Evolutionary conservation across 2,888 invertebrate genomes (phyloP), one percentile per base, ranked within the genome.

Genomic region (Seira sanloemensis): DNA sequence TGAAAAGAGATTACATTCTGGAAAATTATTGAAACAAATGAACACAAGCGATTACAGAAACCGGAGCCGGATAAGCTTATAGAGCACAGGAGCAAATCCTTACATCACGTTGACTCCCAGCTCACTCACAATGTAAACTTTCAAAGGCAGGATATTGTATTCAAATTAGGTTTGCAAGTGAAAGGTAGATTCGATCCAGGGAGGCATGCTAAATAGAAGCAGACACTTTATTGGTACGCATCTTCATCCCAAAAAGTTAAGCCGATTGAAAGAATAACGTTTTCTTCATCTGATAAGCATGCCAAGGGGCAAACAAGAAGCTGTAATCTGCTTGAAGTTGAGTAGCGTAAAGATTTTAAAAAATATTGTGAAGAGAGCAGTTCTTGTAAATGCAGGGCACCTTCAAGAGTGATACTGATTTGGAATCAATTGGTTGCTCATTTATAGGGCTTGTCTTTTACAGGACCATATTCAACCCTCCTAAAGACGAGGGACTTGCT

Each of bases 61-160:
- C 77, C 66, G 82, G 82, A 82, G 82, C 76, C 82, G 73, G 77
- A 77, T 82, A 77, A 76, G 77, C 73, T 66, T 73, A 54, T 73
- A 21, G 46, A 67, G 58, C 19, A 46, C 19, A 67, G 50, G 27
- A 73, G 24, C 78, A 72, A 71, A 78, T 67, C 77, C 68, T 25
- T 68, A 27, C 26, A 26, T 26, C 26, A 67, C 50, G 50, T 50
- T 50, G 16, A 50, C 50, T 50, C 50, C 50, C n/a, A n/a, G n/a
- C 50, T 50, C n/a, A 2, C n/a, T 37, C 37, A 37, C 37, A 4
- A 37, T 37, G 37, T 12, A 27, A 68, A 37, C 2, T 50, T 50
- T 2, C n/a, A n/a, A n/a, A n/a, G n/a, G n/a, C n/a, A n/a, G 50
- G 12, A 50, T n/a, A 50, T 50, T 50, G 50, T 50, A 50, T 50